Evolutionary conservation across 2,888 invertebrate species (phyloP).

Genomic region (Microctonus aethiopoides): DNA sequence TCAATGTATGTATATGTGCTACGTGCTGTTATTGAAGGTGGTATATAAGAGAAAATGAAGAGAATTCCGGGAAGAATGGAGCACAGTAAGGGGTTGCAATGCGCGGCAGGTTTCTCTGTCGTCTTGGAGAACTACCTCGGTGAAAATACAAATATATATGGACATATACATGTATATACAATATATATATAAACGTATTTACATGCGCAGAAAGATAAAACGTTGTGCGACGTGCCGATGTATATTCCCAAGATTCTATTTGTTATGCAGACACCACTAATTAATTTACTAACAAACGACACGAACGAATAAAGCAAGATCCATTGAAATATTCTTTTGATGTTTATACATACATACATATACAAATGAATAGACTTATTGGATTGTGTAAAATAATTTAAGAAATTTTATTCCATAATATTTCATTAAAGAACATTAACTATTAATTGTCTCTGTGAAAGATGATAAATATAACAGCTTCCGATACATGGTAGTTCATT

Average conservation of each 20-base stretch:
- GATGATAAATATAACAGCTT: no score
- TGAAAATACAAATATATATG: neutral
- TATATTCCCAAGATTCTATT: slow-evolving; percentile 11
- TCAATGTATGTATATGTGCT: neutral
- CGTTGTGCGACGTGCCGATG: neutral
- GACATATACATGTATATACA: neutral
- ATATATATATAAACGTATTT: neutral
- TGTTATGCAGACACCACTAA: slow-evolving; percentile 31
- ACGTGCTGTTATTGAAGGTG: neutral
- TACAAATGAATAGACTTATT: neutral
- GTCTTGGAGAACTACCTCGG: neutral
- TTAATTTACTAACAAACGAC: slow-evolving; percentile 34
- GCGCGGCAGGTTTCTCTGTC: neutral
- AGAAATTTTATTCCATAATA: neutral
- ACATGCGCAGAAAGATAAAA: neutral
- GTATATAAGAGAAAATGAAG: neutral
- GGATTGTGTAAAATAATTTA: neutral
- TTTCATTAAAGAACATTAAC: neutral
- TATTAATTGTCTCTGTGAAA: neutral
- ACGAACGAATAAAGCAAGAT: slow-evolving; percentile 7
- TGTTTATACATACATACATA: neutral
- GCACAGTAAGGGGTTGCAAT: neutral
- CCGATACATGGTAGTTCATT: neutral
- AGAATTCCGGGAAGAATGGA: neutral
- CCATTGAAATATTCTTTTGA: slow-evolving; percentile 14